A percentile compares a stretch with the other conserved stretches of the same genome.
These are phyloP conservation scores for Adoxophyes honmai DNA, from an alignment of 1,140 invertebrate species.

Conservation along the genomic window DNA sequence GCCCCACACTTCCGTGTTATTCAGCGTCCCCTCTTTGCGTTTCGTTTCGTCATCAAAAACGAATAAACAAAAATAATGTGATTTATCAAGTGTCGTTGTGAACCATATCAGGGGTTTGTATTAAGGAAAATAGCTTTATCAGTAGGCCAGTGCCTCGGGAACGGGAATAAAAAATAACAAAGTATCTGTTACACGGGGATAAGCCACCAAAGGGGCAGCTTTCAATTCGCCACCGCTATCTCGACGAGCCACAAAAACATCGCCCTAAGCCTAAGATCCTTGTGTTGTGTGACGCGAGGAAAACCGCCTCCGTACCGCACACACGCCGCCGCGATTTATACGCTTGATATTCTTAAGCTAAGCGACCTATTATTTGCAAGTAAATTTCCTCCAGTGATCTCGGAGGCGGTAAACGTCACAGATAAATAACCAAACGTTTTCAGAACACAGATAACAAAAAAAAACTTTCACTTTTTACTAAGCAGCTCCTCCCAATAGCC, in stretches of 20 bases:
- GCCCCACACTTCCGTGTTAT: too few species aligned
- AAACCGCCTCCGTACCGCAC: constrained; percentile 23
- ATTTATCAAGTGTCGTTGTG: constrained; percentile 22
- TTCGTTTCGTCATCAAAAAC: constrained; percentile 1
- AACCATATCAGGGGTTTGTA: constrained; percentile 17
- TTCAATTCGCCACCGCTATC: constrained; percentile 53
- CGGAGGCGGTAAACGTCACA: neutral
- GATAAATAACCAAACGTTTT: too few species aligned
- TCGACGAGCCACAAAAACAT: constrained; percentile 46
- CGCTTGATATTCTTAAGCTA: constrained; percentile 15
- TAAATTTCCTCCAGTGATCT: neutral
- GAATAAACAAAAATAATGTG: constrained; percentile 14
- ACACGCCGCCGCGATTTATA: constrained; percentile 12
- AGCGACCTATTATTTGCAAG: constrained; percentile 10
- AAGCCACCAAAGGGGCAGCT: constrained; percentile 50
- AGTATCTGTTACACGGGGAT: constrained; percentile 48
- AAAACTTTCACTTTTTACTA: too few species aligned
- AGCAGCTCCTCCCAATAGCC: too few species aligned
- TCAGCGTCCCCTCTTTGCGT: neutral
- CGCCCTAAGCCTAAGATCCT: constrained; percentile 36
- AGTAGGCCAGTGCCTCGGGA: constrained; percentile 22
- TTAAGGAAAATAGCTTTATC: constrained; percentile 36
- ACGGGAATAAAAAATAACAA: constrained; percentile 40
- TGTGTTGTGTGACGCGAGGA: constrained; percentile 21
- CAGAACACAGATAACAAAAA: too few species aligned